These are phyloP conservation scores for Malachius bipustulatus DNA, from an alignment of 2,888 invertebrate species.

Conservation along the genomic window DNA sequence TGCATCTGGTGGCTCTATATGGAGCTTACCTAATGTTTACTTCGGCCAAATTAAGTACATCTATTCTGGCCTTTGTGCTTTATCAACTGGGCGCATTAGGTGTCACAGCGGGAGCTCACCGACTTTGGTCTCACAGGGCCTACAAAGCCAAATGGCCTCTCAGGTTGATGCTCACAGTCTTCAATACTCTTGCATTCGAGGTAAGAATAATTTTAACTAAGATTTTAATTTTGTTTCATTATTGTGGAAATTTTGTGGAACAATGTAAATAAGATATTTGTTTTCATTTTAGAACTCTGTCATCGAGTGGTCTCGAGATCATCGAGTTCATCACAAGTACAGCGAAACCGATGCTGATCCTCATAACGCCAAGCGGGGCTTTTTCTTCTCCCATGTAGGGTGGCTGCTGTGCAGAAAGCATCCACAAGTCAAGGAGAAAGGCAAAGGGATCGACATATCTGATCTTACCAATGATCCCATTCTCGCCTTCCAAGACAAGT, in stretches of 20 bases:
- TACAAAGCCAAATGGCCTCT: slow-evolving; percentile 93
- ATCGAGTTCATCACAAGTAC: too few relatives aligned
- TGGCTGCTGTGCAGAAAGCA: too few relatives aligned
- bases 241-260: too few relatives aligned
- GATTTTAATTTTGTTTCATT: too few relatives aligned
- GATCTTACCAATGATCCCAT: too few relatives aligned
- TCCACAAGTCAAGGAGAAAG: too few relatives aligned
- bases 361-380: slow-evolving; percentile 82
- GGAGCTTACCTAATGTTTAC: slow-evolving; percentile 62
- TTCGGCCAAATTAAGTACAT: slow-evolving; percentile 65
- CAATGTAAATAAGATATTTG: too few relatives aligned
- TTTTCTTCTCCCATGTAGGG: too few relatives aligned
- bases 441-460: too few relatives aligned
- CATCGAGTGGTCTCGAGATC: slow-evolving; percentile 68
- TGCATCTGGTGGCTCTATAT: slow-evolving; percentile 65
- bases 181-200: slow-evolving; percentile 86
- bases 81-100: slow-evolving; percentile 77
- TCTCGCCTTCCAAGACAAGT: slow-evolving; percentile 87
- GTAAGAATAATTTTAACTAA: too few relatives aligned
- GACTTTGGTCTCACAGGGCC: slow-evolving; percentile 90
- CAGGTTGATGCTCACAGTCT: slow-evolving; percentile 61
- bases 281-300: slow-evolving; percentile 51
- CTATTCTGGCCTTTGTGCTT: slow-evolving; percentile 53
- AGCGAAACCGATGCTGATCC: too few relatives aligned
- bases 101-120: slow-evolving; percentile 93